phyloP scores from a whole-genome alignment of 1,140 invertebrate species.

The Copidosoma floridanum region DNA sequence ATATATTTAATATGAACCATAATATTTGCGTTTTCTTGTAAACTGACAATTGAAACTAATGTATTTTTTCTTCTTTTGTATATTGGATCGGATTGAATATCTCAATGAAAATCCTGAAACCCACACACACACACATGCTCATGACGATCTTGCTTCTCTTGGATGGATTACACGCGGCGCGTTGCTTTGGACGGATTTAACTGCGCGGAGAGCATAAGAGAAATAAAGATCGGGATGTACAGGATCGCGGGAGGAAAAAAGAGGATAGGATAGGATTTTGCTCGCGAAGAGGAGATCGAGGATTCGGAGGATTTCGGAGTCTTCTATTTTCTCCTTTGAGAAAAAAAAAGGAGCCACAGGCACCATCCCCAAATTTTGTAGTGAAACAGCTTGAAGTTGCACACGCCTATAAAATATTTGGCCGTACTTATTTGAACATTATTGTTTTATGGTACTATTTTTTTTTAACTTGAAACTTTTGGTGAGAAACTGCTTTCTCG shows the following conservation, averaged over 20 bases:
- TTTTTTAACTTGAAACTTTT: constrained; percentile 9
- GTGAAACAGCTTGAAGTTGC: constrained; percentile 12
- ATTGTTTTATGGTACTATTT: background rate
- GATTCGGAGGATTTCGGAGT: constrained; percentile 19
- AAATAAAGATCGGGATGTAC: constrained; percentile 39
- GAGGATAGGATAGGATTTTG: constrained; percentile 20
- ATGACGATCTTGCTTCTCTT: constrained; percentile 53
- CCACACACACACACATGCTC: too few species aligned
- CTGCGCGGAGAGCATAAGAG: constrained; percentile 46
- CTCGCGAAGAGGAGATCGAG: constrained; percentile 30
- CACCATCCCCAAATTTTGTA: constrained; percentile 29
- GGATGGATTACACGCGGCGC: constrained; percentile 50
- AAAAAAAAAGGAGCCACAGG: constrained; percentile 30
- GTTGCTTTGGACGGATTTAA: constrained; percentile 53
- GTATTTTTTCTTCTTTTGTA: constrained; percentile 60
- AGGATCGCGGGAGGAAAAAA: constrained; percentile 22
- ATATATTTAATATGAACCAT: too few species aligned
- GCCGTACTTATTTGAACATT: constrained; percentile 8
- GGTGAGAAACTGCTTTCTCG: too few species aligned
- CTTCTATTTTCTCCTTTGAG: too few species aligned
- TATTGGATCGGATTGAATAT: constrained; percentile 59
- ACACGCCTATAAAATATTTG: constrained; percentile 15
- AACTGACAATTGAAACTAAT: constrained; percentile 46
- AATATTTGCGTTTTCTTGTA: too few species aligned
- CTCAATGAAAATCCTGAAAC: constrained; percentile 59